Evolutionary conservation across 30 jellyfish, hydroid and myxozoan genomes (phyloP), one percentile per base, ranked within the genome.

Genomic region (Catostylus mosaicus): DNA sequence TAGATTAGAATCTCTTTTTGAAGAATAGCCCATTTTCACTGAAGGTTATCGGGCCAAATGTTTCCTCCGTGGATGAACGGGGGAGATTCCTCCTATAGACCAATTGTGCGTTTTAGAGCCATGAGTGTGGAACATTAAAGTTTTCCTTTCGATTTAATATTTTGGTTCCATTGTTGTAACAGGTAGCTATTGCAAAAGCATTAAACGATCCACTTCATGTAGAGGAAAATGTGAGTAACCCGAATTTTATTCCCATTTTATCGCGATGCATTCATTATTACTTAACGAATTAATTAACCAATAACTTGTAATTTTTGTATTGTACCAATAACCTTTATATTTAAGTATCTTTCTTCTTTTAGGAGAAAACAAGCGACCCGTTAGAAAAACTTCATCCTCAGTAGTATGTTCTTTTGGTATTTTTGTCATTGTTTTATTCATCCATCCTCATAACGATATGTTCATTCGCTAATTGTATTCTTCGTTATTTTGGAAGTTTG

Each of bases 151-250:
- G 24, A 6, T 50, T 16, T 8, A 8, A 4, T 50, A 40, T 16
- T 50, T 9, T 50, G 14, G 63, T 10, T 16, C 20, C 20, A 3
- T 9, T 18, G 24, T 47, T 79, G n/a, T 27, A n/a, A 7, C 86
- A 94, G 99, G 89, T 94, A 38, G 94, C 95, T 5, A 94, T 94
- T 76, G 99, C 99, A 32, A 84, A 77, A 70, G 99, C 99, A 4
- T 60, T 94, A 56, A 94, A 94, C 71, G 95, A 83, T 65, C 96
- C 94, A 31, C 84, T 60, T 2, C 20, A 65, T 26, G 87, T 67
- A 46, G 77, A 27, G 4, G 96, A 76, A n/a, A 77, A 30, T 26
- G 65, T 54, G 20, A 27, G 80, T 38, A 33, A 33, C 24, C 29
- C 72, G 20, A 59, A 59, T 7, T 59, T 22, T 9, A 59, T 9